Conservation (phyloP, 2,888 invertebrate genomes). For the Chalcis sispes region DNA sequence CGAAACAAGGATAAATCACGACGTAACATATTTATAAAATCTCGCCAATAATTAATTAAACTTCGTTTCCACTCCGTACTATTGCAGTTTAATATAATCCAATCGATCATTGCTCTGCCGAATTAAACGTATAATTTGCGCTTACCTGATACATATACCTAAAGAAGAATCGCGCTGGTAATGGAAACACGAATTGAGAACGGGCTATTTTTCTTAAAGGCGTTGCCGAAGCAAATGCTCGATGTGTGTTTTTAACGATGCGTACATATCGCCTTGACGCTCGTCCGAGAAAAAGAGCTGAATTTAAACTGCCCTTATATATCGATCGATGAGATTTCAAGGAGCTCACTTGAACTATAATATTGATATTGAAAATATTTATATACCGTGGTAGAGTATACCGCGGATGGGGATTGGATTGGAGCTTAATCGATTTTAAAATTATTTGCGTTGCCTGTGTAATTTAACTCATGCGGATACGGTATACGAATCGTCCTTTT, state of each 20-base stretch:
- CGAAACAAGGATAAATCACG: too few species aligned
- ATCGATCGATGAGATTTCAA: conserved; percentile 45
- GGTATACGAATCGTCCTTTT: not conserved
- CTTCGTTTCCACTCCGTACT: too few species aligned
- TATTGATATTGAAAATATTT: conserved; percentile 56
- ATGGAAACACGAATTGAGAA: too few species aligned
- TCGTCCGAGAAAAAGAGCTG: not conserved
- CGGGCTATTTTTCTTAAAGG: conserved; percentile 67
- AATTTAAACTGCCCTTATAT: conserved; percentile 34
- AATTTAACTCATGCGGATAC: conserved; percentile 20
- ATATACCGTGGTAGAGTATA: too few species aligned
- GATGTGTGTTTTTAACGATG: conserved; percentile 69
- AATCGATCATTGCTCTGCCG: too few species aligned
- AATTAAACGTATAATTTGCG: too few species aligned
- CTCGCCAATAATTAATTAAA: too few species aligned
- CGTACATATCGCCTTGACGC: not conserved
- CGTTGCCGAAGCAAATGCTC: conserved; percentile 51
- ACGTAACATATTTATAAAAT: too few species aligned
- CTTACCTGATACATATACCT: too few species aligned
- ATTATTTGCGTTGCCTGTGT: conserved; percentile 37
- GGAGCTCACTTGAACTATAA: conserved; percentile 50
- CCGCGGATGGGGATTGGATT: not conserved
- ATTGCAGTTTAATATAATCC: too few species aligned
- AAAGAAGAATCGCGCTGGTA: too few species aligned
- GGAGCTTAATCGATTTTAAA: conserved; percentile 22